A percentile compares a stretch with the other conserved stretches of the same genome.
These are phyloP conservation scores for Alloscopus bannaensis DNA, from an alignment of 2,888 invertebrate genomes.

Conservation along the genomic window DNA sequence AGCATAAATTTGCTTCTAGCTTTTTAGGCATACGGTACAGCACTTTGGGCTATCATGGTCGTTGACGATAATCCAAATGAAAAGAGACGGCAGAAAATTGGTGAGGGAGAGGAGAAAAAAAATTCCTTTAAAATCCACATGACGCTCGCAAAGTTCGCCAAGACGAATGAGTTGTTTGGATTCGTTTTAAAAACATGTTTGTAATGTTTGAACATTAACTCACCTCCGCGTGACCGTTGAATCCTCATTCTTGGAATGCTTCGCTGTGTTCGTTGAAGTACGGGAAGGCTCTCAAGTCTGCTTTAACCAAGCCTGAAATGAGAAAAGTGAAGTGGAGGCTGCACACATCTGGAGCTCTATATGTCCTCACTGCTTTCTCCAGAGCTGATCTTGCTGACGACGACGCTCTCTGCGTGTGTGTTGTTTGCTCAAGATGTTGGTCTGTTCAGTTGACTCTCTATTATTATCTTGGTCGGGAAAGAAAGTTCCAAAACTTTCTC, in stretches of 20 bases:
- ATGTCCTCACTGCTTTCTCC: neutral
- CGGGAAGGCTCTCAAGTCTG: neutral
- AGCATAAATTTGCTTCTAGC: no score
- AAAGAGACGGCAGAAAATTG: no score
- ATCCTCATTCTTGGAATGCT: constrained; percentile 37
- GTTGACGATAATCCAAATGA: no score
- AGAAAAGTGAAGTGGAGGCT: neutral
- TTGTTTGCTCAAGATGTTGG: neutral
- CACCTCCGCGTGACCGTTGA: constrained; percentile 58
- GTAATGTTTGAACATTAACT: neutral
- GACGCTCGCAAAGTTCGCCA: neutral
- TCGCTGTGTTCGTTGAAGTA: neutral
- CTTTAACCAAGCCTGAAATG: neutral
- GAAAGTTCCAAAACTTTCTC: no score
- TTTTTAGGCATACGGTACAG: no score
- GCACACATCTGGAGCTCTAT: neutral
- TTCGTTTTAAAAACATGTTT: constrained; percentile 1
- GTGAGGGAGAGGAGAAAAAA: no score
- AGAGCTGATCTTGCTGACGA: neutral
- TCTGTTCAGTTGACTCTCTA: no score
- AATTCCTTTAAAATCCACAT: no score
- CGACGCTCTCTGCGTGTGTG: neutral
- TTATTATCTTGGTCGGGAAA: no score
- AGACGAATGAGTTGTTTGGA: neutral
- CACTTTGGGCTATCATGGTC: no score